Conservation (phyloP, 2,888 invertebrate genomes). For the Cryptophagus acutangulus region DNA sequence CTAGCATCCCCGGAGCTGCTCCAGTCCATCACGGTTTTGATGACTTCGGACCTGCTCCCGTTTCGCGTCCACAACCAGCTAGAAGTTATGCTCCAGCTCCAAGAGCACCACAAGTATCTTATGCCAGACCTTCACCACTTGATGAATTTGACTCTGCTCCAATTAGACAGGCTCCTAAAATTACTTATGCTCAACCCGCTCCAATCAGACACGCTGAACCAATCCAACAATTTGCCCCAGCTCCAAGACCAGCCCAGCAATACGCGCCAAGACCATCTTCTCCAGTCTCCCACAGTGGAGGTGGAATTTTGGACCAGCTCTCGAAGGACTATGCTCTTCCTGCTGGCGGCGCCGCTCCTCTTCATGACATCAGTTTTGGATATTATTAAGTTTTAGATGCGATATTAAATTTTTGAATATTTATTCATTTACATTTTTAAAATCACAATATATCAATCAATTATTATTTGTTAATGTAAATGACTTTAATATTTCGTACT, state of each 20-base stretch:
- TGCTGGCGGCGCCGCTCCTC: conserved; percentile 60
- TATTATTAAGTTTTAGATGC: conserved; percentile 57
- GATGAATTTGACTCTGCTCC: conserved; percentile 36
- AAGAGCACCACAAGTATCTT: conserved; percentile 37
- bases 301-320: conserved; percentile 70
- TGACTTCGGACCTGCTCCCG: conserved; percentile 38
- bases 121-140: conserved; percentile 36
- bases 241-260: conserved; percentile 24
- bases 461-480: too few relatives aligned
- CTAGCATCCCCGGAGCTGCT: conserved; percentile 21
- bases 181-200: conserved; percentile 36
- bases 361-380: conserved; percentile 81
- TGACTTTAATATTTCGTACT: conserved; percentile 1
- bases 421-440: too few relatives aligned
- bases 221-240: conserved; percentile 30
- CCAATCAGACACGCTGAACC: conserved; percentile 32
- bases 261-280: conserved; percentile 33
- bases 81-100: conserved; percentile 36
- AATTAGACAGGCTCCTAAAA: conserved; percentile 34
- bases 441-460: too few relatives aligned
- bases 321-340: conserved; percentile 77
- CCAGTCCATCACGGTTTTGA: conserved; percentile 32
- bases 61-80: conserved; percentile 34
- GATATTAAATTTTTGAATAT: conserved; percentile 2
- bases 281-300: conserved; percentile 37